phyloP scores from a whole-genome alignment of 2,888 invertebrate species.

The Campoplex nolae region DNA sequence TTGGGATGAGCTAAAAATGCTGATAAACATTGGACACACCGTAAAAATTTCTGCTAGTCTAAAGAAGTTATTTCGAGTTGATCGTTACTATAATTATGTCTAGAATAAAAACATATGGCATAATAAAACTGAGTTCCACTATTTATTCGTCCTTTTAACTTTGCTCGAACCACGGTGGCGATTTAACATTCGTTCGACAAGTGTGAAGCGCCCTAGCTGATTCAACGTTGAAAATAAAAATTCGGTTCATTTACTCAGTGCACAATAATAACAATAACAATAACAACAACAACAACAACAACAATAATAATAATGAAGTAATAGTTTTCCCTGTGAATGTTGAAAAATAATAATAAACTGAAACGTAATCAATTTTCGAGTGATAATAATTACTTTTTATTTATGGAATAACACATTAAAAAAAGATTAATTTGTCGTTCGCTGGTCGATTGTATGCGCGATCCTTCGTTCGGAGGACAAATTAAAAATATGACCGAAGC shows the following conservation, averaged over 20 bases:
- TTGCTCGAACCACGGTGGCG: background rate
- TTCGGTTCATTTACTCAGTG: background rate
- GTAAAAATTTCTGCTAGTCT: background rate
- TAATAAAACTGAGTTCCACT: too few relatives aligned
- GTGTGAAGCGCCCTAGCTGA: background rate
- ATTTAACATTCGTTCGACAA: background rate
- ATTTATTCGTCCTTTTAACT: background rate
- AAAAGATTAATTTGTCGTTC: background rate
- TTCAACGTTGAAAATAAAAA: background rate
- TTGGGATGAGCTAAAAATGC: background rate
- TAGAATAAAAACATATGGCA: too few relatives aligned
- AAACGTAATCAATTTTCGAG: background rate
- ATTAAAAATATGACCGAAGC: conserved; percentile 53
- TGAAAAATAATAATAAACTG: background rate
- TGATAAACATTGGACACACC: background rate
- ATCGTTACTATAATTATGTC: too few relatives aligned
- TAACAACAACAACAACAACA: background rate
- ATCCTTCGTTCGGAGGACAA: conserved; percentile 26
- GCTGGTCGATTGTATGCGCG: conserved; percentile 3
- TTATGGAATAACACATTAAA: background rate
- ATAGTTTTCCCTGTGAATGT: background rate
- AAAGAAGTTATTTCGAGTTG: background rate
- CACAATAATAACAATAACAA: background rate
- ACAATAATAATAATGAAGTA: background rate
- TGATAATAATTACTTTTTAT: background rate